Base-by-base conservation (phyloP, 2,888 invertebrate genomes). In the Conops quadrifasciatus region DNA sequence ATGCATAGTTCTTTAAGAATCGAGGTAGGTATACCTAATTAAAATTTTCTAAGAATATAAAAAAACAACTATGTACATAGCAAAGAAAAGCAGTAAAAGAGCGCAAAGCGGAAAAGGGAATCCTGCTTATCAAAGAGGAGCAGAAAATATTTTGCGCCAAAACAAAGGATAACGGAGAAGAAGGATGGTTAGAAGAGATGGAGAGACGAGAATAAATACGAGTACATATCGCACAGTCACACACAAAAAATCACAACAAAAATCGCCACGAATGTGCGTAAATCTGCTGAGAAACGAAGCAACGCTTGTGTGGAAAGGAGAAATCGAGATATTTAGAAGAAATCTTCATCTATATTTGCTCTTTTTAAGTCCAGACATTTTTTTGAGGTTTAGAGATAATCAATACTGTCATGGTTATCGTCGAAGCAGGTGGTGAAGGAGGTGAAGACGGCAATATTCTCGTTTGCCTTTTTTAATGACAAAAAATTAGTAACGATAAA, bases 381-480 rank as follows among this genome's bases (percentile, higher is more conserved):
- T 63, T 47, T 63, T 15, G 47, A 45, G 43, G 3, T 16, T 63
- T 24, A 16, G 15, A 24, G 26, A 1, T 11, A 24, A 26, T 66
- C 53, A 66, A 53, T 66, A 19, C 30, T 36, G 36, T 7, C 5
- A 2, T 11, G 28, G n/a, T n/a, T 36, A 1, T 24, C 3, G 9
- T 4, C 36, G 43, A 19, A 30, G 28, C 53, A 30, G 36, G 53
- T 30, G 53, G 5, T 59, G 26, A 49, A 26, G 4, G 4, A 49
- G 3, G 4, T 58, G 26, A 58, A 58, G 28, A 15, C 58, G 15
- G 24, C 1, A 36, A 7, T 36, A 49, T n/a, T 49, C 11, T 49
- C 19, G 49, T 49, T 49, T 49, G 45, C 13, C 19, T 2, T 53
- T 21, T 53, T n/a, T 24, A 80, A 80, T 80, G 80, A 80, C 80